Evolutionary conservation across 2,888 invertebrate genomes (phyloP), one percentile per base, ranked within the genome.

Genomic region (Pyrrhia umbra): DNA sequence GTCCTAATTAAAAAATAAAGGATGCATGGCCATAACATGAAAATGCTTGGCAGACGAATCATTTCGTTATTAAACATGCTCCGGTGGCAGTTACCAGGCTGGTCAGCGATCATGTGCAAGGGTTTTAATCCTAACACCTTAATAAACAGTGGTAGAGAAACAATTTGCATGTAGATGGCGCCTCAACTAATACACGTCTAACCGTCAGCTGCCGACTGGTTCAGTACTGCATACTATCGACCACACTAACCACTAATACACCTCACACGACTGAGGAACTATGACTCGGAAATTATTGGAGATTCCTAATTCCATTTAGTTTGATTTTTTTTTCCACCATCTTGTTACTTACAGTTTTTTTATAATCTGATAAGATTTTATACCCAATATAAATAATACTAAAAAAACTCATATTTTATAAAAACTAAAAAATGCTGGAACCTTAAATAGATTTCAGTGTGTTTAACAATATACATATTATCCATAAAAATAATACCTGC

Each of bases 151-250:
- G 65, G 67, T 50, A 63, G 63, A 73, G 77, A 85, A 85, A 86
- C 85, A 84, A 92, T 93, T 92, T 91, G 85, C 89, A 92, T 94
- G 87, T 89, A 88, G 88, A 92, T 91, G 85, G 85, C 82, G 84
- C 83, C 80, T 83, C 74, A 65, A 72, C 85, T 92, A 91, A 91
- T 91, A 90, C 85, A 82, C 73, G 81, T 85, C 85, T 88, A 79
- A 77, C 81, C 83, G 83, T 90, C 93, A 93, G 89, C 90, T 93
- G 93, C 90, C 70, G 83, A 89, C 92, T 90, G 90, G 91, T 90
- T 91, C 77, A 79, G 85, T 89, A 89, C 88, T 88, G 88, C 90
- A 88, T 89, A 87, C 79, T 79, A 82, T 79, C 80, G 74, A 90
- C 92, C 92, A 88, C 92, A 92, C 74, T 77, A 81, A 92, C 92